Base-by-base conservation (phyloP, 1,140 invertebrate genomes). In the Penaeus chinensis region DNA sequence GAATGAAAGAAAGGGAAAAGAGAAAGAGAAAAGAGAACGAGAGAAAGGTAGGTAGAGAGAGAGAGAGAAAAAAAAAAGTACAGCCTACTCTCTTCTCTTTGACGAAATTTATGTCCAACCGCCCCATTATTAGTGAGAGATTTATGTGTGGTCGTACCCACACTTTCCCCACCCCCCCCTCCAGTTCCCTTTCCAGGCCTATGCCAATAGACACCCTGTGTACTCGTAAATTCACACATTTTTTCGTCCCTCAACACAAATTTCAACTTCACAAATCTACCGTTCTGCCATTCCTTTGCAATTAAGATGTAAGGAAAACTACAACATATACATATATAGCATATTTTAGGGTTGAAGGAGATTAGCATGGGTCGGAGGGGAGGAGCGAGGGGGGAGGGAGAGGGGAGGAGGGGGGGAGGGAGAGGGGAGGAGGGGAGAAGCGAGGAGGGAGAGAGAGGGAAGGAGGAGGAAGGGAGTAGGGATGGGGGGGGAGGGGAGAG, bases 101-200 rank as follows among this genome's bases (percentile, higher is more conserved):
- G 80, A 87, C 86, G 77, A 87, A 87, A 87, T 87, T 87, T 87
- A 87, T 87, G 86, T 87, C 86, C 74, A 74, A 83, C 86, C 81
- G 86, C 80, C 86, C 86, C 86, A 87, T 87, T 87, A 87, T 87
- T 79, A 87, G 78, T 24, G 80, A 54, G 61, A 87, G 86, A 87
- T 87, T 87, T 87, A 87, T 87, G 86, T 77, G 86, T 54, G 74
- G 60, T 60, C 60, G 63, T 69, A 77, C 84, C 32, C 60, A 62
- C 42, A 47, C 42, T 77, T 69, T 61, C 54, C 54, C 54, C 61
- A 7, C 47, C 19, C 47, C 61, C 79, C 79, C 16, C 54, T 80
- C 54, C 60, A 3, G 8, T 32, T 61, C 24, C 61, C 79, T 63
- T 24, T 27, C 24, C 61, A n/a, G n/a, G 20, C 24, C 27, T 82